Evolutionary conservation across 2,888 invertebrate genomes (phyloP).

Genomic region (Erpobdella octoculata): DNA sequence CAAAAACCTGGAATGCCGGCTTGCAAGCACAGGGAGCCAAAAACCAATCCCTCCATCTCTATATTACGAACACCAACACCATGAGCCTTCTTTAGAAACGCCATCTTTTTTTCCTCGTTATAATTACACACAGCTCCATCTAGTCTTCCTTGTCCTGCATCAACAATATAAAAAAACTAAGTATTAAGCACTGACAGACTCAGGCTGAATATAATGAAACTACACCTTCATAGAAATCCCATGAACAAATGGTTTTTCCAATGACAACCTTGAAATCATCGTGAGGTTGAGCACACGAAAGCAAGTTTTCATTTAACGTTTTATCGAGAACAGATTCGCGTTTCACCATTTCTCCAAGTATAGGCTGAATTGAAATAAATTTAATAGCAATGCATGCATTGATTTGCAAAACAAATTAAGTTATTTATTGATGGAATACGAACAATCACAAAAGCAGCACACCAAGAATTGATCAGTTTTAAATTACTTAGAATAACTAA

Average conservation of each 20-base stretch:
- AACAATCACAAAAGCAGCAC: background rate
- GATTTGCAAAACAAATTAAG: background rate
- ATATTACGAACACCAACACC: constrained; percentile 77
- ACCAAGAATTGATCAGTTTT: background rate
- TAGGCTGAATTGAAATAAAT: constrained; percentile 40
- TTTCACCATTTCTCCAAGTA: constrained; percentile 45
- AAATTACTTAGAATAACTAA: background rate
- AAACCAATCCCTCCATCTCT: constrained; percentile 92
- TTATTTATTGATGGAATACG: too few species aligned
- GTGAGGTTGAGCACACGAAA: constrained; percentile 61
- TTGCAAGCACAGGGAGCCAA: constrained; percentile 83
- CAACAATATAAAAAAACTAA: background rate
- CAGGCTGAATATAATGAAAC: background rate
- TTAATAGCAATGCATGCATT: background rate
- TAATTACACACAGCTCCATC: constrained; percentile 95
- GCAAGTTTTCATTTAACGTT: constrained; percentile 70
- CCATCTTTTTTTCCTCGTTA: constrained; percentile 78
- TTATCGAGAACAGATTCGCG: constrained; percentile 76
- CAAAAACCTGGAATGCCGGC: constrained; percentile 83
- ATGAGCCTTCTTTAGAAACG: constrained; percentile 61
- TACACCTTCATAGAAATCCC: constrained; percentile 81
- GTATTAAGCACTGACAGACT: background rate
- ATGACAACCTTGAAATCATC: constrained; percentile 62
- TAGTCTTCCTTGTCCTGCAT: constrained; percentile 75
- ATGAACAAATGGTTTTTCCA: constrained; percentile 90